phyloP scores from a whole-genome alignment of 2,888 invertebrate species.

The Drosophila picticornis region DNA sequence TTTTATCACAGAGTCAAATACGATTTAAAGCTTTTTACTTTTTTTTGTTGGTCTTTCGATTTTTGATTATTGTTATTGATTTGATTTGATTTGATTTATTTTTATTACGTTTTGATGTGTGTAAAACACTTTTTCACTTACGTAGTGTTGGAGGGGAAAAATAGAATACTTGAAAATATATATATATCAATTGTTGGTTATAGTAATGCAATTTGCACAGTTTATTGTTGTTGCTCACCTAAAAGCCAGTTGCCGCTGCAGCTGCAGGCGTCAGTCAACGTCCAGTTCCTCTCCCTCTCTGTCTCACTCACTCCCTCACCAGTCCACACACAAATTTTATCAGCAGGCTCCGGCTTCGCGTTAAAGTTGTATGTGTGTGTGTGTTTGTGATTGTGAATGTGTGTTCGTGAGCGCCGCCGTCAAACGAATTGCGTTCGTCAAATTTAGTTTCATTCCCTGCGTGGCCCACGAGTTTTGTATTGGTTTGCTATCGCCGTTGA shows the following conservation, averaged over 20 bases:
- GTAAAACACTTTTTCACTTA: constrained; percentile 59
- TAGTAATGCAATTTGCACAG: constrained; percentile 53
- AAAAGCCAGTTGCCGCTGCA: constrained; percentile 32
- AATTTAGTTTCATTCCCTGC: constrained; percentile 31
- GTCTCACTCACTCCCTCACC: background rate
- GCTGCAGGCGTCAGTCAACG: constrained; percentile 18
- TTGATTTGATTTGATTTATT: constrained; percentile 23
- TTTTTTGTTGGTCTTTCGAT: constrained; percentile 19
- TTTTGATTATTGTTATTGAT: constrained; percentile 14
- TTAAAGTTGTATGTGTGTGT: constrained; percentile 13
- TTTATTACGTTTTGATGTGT: constrained; percentile 47
- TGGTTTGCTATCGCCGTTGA: background rate
- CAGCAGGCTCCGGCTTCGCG: constrained; percentile 50
- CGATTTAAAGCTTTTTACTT: constrained; percentile 42
- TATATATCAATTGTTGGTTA: constrained; percentile 67
- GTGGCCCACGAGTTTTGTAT: constrained; percentile 6
- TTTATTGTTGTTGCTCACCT: constrained; percentile 69
- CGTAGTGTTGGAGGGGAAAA: constrained; percentile 79
- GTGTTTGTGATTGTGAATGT: constrained; percentile 7
- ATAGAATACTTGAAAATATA: constrained; percentile 79
- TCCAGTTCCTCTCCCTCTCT: constrained; percentile 15
- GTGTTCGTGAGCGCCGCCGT: constrained; percentile 20
- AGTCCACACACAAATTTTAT: constrained; percentile 11
- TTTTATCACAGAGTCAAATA: constrained; percentile 48
- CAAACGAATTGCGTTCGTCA: constrained; percentile 40